phyloP scores from a whole-genome alignment of 2,888 invertebrate species.

The Drosophila falleni region DNA sequence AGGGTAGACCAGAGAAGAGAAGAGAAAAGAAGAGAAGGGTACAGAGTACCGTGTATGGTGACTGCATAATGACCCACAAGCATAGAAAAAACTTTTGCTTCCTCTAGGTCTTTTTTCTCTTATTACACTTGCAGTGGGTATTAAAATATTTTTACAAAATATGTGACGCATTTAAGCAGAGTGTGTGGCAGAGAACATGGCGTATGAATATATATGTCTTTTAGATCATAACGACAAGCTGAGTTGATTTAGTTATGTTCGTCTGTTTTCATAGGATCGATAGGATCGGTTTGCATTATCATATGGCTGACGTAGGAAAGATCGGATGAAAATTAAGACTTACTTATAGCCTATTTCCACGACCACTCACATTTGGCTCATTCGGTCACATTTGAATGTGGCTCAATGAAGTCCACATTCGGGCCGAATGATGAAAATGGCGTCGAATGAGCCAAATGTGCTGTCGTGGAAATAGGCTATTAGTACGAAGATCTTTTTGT shows the following conservation, averaged over 20 bases:
- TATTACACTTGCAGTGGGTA: constrained; percentile 1
- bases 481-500: background rate
- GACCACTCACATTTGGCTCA: no score
- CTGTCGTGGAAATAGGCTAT: no score
- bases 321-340: no score
- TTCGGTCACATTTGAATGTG: no score
- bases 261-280: background rate
- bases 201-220: background rate
- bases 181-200: background rate
- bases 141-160: background rate
- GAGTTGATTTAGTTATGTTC: background rate
- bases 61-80: constrained; percentile 80
- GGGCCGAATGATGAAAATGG: no score
- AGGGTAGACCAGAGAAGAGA: background rate
- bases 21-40: background rate
- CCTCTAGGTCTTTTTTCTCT: constrained; percentile 10
- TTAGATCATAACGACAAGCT: background rate
- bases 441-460: no score
- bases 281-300: no score
- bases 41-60: constrained; percentile 15
- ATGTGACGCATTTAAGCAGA: background rate
- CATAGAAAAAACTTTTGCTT: constrained; percentile 49
- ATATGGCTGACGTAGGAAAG: no score
- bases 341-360: no score
- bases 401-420: no score